Evolutionary conservation across 1,140 invertebrate genomes (phyloP), one percentile per base, ranked within the genome.

Genomic region (Pseudomyrmex gracilis): DNA sequence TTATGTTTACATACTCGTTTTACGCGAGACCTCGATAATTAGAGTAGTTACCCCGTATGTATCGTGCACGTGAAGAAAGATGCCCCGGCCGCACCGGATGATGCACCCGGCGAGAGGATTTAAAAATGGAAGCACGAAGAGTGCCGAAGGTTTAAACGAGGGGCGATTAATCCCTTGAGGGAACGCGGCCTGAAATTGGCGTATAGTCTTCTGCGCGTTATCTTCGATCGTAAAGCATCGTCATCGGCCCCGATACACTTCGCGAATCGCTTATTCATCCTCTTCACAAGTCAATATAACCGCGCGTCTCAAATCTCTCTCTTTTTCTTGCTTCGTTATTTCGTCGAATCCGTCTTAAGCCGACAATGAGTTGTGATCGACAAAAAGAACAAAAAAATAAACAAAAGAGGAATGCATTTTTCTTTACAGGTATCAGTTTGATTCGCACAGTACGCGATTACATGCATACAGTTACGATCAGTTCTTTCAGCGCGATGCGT

Each of bases 1-100:
- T 89, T 89, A 89, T 85, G 87, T 89, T 89, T 89, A 88, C 87
- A 89, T 89, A 89, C 86, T 89, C 87, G 86, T 89, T 89, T 89
- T 89, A 88, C 87, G 84, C 58, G 87, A 88, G 87, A 88, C 87
- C 83, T 78, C 86, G 86, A 89, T 89, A 89, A 89, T 89, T 89
- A 88, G 87, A 89, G 86, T 74, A 85, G 76, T 89, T 88, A 89
- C 84, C 86, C 82, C 76, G 55, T 88, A 67, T 34, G 60, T 73
- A 68, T 66, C 67, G 71, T 57, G 51, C 63, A 73, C 57, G n/a
- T 63, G 53, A 66, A 66, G 15, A 20, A 51, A 55, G 63, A 78
- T 24, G 51, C 74, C 17, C 34, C n/a, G 58, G 66, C 53, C 13
- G 20, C 43, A 47, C 53, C 71, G 85, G 85, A 87, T 73, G 85